phyloP scores from a whole-genome alignment of 2,113 vertebrate genomes.

The Xenopus laevis region DNA sequence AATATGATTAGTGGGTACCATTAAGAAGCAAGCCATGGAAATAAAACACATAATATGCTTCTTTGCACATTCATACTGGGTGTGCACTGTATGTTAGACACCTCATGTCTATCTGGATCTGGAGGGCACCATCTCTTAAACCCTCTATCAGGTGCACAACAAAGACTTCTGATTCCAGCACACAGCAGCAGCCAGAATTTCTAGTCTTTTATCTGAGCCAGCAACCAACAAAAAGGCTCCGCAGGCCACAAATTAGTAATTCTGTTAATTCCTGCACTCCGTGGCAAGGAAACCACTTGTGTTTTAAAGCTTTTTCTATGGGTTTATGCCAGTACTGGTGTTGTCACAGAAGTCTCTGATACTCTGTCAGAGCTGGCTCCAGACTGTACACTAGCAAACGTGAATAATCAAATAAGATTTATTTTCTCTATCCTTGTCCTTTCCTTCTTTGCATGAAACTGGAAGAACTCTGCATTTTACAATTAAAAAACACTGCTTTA shows the following conservation, averaged over 20 bases:
- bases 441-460: too few species aligned
- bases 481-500: too few species aligned
- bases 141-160: neutral
- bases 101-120: constrained; percentile 7
- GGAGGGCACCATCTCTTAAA: neutral
- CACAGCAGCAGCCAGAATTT: neutral
- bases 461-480: too few species aligned
- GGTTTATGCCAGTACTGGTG: constrained; percentile 1
- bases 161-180: neutral
- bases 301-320: neutral
- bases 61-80: neutral
- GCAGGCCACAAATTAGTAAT: neutral
- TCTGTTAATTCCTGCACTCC: constrained; percentile 4
- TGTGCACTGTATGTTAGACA: neutral
- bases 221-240: neutral
- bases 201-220: neutral
- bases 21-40: constrained; percentile 7
- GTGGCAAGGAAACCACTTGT: neutral
- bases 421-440: too few species aligned
- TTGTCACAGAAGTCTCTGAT: constrained; percentile 24
- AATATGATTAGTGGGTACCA: constrained; percentile 27
- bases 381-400: neutral
- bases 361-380: constrained; percentile 3
- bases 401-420: too few species aligned
- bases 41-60: constrained; percentile 11